Evolutionary conservation across 2,888 invertebrate species (phyloP), one percentile per base, ranked within the genome.

Genomic region (Rotaria macrura): DNA sequence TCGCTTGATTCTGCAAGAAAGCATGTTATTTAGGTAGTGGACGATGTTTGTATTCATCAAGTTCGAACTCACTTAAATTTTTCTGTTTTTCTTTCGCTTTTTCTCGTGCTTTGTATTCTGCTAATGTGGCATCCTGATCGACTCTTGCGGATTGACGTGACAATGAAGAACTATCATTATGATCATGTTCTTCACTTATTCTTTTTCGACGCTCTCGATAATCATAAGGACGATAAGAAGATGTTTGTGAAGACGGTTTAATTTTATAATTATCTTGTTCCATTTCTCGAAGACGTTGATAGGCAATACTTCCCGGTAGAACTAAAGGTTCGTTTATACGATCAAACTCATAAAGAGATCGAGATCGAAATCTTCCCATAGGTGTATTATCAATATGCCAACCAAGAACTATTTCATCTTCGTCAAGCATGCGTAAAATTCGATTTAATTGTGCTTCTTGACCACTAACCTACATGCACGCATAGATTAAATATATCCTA

Each of bases 401-500:
- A 79, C 20, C 20, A 43, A 79, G 40, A 43, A 3, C 12, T 12
- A 79, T 23, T 43, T 79, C 79, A 40, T 79, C 79, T n/a, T 79
- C 40, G 43, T 79, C 43, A 43, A 79, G 43, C 79, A 43, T 43
- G n/a, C 79, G 79, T 79, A 79, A 43, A 43, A 79, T 79, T 12
- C 79, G 79, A 79, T 43, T 79, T 43, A 79, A 79, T 43, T 79
- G 79, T 43, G 12, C 5, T 79, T 79, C 79, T 34, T 79, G 79
- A n/a, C 43, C 43, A 23, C 9, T 12, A 25, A 79, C 14, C 79
- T 79, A 43, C 25, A 79, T 43, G n/a, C n/a, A n/a, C n/a, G n/a
- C n/a, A n/a, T n/a, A n/a, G n/a, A n/a, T n/a, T n/a, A n/a, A n/a
- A n/a, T n/a, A n/a, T n/a, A n/a, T n/a, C n/a, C n/a, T n/a, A n/a